Base-by-base conservation (phyloP, 2,797 vertebrate genomes). In the Clamator glandarius region DNA sequence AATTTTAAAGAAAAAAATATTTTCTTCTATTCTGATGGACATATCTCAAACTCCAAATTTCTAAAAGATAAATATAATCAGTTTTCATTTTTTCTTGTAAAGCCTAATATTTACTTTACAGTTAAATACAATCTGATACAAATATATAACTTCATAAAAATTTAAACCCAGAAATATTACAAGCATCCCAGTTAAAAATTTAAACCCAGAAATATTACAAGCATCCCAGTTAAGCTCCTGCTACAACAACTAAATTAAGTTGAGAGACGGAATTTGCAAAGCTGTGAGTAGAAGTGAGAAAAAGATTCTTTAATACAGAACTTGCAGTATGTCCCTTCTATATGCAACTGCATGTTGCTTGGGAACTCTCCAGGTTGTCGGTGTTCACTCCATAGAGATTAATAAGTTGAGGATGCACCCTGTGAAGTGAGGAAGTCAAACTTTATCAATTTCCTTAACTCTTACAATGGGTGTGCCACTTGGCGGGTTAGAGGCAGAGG, bases 331-430 rank as follows among this genome's bases (percentile, higher is more conserved):
- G 66, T 84, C 87, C 86, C 51, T 93, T 90, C 98, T 98, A 99
- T 95, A 99, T 98, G 97, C 98, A 99, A 96, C 95, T 98, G 96
- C 99, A 99, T 14, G 98, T 98, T 58, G 95, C 95, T 55, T 97
- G 97, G 7, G 96, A 92, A 82, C 98, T 98, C 9, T 98, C 98
- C 52, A 97, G 92, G 84, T 98, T 98, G 74, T 99, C 98, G 42
- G 98, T 96, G 72, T 97, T 98, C 86, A 97, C 97, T 58, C 99
- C 99, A 54, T 98, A 99, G 74, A 99, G 97, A 90, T 96, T 97
- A 95, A 99, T 98, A 91, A 99, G 98, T 64, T 96, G 96, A 20
- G 99, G 98, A 94, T 99, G 99, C 58, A 99, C 97, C 96, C 99
- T 99, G 97, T 74, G 86, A 97, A 96, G 66, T 55, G 58, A 93